Evolutionary conservation across 2,888 invertebrate genomes (phyloP), one percentile per base, ranked within the genome.

Genomic region (Drosophila paramelanica): DNA sequence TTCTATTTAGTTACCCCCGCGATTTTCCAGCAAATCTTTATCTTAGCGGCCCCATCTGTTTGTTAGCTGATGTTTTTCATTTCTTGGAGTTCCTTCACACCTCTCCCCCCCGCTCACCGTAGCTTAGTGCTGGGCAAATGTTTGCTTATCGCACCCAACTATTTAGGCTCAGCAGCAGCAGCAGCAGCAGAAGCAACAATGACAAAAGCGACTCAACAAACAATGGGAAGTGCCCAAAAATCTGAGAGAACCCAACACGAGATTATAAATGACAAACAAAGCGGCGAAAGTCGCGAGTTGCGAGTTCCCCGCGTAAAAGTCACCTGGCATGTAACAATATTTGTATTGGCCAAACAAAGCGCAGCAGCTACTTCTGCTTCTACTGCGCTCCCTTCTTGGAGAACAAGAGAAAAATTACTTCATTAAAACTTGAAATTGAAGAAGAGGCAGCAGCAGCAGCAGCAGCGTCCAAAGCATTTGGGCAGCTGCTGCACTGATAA

Each of bases 401-500:
- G 43, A 59, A 61, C 60, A 55, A 57, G 56, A 67, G 77, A 85
- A 73, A 84, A 84, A 83, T 84, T 72, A 89, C 89, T 89, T 83
- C 83, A 83, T 83, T 87, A 83, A 83, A 83, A 83, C 58, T 89
- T 89, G 47, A 77, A 73, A 68, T 58, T n/a, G 51, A 50, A n/a
- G 69, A 73, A 72, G 59, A 68, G 59, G 58, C 60, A 58, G 74
- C 62, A 33, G 31, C 55, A 42, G 14, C 14, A 41, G 31, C 57
- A 60, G 43, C 45, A 45, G 45, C 23, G 65, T 59, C 69, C 60
- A 7, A 65, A 38, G 25, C 41, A 41, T 25, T 23, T 13, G 42
- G 68, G 45, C 77, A 89, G 89, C 86, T 88, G 75, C 76, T 83
- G 74, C 67, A 62, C 73, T 77, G 88, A 88, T 88, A 88, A 88